These are phyloP conservation scores for Solen grandis DNA, from an alignment of 1,140 invertebrate genomes.

Conservation along the genomic window DNA sequence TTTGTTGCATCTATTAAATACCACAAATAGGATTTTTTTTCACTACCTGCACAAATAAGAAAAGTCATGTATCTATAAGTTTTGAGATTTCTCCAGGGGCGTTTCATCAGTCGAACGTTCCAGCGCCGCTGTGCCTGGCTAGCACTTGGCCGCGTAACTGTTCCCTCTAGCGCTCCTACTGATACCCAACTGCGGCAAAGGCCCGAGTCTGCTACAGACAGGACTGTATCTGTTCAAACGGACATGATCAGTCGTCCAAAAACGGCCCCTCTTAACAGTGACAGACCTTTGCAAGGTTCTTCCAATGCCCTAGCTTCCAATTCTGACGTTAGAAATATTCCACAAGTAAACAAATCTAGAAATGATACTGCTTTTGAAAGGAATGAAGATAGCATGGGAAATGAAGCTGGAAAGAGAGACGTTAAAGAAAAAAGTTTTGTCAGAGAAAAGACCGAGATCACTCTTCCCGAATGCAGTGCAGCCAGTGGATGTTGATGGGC, in stretches of 20 bases:
- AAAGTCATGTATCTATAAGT: no score
- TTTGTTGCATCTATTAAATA: no score
- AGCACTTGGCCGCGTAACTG: conserved; percentile 27
- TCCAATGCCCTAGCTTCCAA: background rate
- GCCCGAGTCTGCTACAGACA: conserved; percentile 26
- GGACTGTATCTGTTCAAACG: background rate
- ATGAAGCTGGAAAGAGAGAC: background rate
- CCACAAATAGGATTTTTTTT: no score
- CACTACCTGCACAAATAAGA: no score
- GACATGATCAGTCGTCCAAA: background rate
- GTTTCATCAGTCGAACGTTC: conserved; percentile 36
- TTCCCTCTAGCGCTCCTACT: conserved; percentile 40
- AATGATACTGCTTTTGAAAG: background rate
- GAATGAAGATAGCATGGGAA: background rate
- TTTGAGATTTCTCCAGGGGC: no score
- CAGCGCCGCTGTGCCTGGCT: conserved; percentile 30
- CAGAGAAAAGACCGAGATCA: conserved; percentile 36
- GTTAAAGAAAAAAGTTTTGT: background rate
- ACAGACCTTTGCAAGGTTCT: background rate
- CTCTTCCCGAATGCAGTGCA: conserved; percentile 32
- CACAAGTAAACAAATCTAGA: background rate
- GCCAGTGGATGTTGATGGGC: conserved; percentile 15
- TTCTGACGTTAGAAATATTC: background rate
- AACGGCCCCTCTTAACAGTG: conserved; percentile 22
- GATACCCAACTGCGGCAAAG: conserved; percentile 25